Evolutionary conservation across 2,113 vertebrate species (phyloP).

Genomic region (Proteles cristata): DNA sequence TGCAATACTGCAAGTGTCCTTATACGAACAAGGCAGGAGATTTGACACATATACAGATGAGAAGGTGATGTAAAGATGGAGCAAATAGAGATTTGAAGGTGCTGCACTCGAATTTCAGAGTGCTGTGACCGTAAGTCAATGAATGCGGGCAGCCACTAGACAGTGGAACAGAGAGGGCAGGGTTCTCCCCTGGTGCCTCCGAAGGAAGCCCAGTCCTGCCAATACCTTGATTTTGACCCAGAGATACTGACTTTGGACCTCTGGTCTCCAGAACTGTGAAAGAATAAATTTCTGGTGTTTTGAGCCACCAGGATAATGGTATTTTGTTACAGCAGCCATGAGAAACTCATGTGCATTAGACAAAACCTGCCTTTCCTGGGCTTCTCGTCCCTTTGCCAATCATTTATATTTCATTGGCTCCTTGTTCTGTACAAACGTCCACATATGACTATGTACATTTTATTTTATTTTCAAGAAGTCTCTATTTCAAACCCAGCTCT

Average conservation of each 20-base stretch:
- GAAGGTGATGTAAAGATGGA: background rate
- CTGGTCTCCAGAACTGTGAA: background rate
- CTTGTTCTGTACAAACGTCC: background rate
- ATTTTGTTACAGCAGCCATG: background rate
- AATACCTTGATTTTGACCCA: background rate
- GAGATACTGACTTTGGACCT: background rate
- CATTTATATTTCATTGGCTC: background rate
- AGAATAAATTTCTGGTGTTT: background rate
- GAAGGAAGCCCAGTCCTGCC: background rate
- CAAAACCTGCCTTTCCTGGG: background rate
- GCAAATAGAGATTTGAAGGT: background rate
- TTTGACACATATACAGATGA: background rate
- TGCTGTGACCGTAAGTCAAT: fast-evolving
- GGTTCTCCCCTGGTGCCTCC: fast-evolving
- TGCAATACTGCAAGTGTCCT: background rate
- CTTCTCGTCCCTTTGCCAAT: background rate
- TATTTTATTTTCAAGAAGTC: background rate
- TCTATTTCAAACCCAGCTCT: background rate
- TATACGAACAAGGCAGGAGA: background rate
- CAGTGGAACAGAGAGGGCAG: fast-evolving
- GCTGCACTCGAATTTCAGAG: background rate
- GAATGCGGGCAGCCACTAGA: fast-evolving
- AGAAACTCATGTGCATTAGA: background rate
- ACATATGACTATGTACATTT: background rate
- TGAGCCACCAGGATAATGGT: background rate